These are phyloP conservation scores for Petrocephalus sullivani DNA, from an alignment of 2,797 vertebrate species.

Conservation along the genomic window DNA sequence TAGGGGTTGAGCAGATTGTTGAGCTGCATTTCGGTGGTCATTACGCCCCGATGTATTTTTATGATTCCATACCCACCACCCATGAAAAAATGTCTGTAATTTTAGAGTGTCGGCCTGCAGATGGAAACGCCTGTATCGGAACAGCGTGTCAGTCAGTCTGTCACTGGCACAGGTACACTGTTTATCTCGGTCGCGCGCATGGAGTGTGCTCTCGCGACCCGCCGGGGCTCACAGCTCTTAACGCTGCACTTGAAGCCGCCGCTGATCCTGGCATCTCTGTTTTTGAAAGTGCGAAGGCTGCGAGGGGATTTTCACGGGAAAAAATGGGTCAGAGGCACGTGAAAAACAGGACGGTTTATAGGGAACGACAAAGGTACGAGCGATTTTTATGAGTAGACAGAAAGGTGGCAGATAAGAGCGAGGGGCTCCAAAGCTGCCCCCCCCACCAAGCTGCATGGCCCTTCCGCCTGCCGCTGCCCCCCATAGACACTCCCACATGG, in stretches of 20 bases:
- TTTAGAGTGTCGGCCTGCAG: neutral
- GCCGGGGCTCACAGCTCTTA: neutral
- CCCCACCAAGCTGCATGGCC: neutral
- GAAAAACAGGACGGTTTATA: slow-evolving; percentile 8
- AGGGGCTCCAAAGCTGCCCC: neutral
- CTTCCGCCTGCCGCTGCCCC: neutral
- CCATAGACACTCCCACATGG: neutral
- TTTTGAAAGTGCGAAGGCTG: neutral
- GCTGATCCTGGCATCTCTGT: neutral
- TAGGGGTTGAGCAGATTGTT: neutral
- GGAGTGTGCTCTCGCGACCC: neutral
- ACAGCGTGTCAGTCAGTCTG: neutral
- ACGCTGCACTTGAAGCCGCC: neutral
- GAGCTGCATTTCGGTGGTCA: neutral
- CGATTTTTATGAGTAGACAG: neutral
- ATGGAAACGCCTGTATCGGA: neutral
- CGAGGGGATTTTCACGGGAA: neutral
- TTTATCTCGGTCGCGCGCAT: neutral
- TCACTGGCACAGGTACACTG: neutral
- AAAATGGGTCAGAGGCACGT: slow-evolving; percentile 18
- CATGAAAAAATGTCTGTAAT: neutral
- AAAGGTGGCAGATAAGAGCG: neutral
- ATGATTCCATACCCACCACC: neutral
- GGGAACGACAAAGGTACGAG: neutral
- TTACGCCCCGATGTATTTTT: neutral